Evolutionary conservation across 2,888 invertebrate species (phyloP), one percentile per base, ranked within the genome.

Genomic region (Elegia similella): DNA sequence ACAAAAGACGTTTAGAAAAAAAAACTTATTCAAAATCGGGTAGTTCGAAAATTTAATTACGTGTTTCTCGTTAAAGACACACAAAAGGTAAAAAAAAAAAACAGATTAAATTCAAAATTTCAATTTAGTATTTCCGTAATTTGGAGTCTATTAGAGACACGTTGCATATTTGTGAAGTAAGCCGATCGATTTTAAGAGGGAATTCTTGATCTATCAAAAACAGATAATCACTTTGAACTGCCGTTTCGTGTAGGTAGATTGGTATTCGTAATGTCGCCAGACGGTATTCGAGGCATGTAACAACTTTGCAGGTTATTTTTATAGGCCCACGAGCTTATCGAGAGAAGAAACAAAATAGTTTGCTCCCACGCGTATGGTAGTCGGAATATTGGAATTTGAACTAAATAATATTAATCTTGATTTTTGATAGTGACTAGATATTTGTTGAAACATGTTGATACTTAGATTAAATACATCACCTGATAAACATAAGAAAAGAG

Each of bases 171-270:
- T n/a, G n/a, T n/a, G n/a, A n/a, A n/a, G n/a, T n/a, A 29, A 10
- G 23, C 23, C 23, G 23, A 23, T 23, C 23, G 23, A 23, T 23
- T 23, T 23, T 2, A 23, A 5, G 2, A 23, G 5, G 2, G n/a
- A 38, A 38, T 38, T 38, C 38, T 8, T 1, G n/a, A 12, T 12
- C n/a, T 38, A 23, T 8, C 23, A 17, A 23, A 6, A 7, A 29
- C 2, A 17, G n/a, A 23, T 46, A 23, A 3, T 15, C 32, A 32
- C 5, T 46, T 47, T 0, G 8, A n/a, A 38, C 10, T 38, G 12
- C n/a, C 44, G 12, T 12, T 46, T n/a, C 16, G 48, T 32, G 48
- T 48, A 48, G 48, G 48, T 32, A 48, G 46, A 46, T 46, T 12
- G 48, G 32, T 48, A 48, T 48, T 30, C 15, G 32, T 16, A 48